Evolutionary conservation across 2,113 vertebrate genomes (phyloP).

Genomic region (Monopterus albus): DNA sequence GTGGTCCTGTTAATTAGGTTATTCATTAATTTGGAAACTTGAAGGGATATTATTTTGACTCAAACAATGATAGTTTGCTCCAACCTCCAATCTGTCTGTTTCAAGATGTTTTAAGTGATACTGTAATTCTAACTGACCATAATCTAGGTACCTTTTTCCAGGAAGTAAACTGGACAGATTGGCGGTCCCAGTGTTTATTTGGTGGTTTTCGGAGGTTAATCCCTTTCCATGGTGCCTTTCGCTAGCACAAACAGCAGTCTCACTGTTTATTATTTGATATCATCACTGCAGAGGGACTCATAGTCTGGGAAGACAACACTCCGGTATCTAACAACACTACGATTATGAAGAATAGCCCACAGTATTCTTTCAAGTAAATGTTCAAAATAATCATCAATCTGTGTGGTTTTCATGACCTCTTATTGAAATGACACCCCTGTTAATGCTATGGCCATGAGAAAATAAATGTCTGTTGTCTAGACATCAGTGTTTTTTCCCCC

Average conservation of each 20-base stretch:
- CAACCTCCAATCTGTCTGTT: constrained; percentile 27
- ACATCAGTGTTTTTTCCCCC: neutral
- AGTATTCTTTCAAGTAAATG: neutral
- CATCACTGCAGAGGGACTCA: neutral
- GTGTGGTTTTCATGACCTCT: neutral
- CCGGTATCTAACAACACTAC: neutral
- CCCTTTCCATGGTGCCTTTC: constrained; percentile 26
- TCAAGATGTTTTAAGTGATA: constrained; percentile 1
- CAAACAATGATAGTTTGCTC: constrained; percentile 13
- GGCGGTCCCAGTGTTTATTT: neutral
- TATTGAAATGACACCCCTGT: neutral
- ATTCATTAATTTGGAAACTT: constrained; percentile 23
- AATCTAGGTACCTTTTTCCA: constrained; percentile 4
- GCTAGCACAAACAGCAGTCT: neutral
- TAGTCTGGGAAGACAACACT: constrained; percentile 2
- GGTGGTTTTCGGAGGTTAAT: constrained; percentile 10
- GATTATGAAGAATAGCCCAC: neutral
- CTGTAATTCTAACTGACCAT: neutral
- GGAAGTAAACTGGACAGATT: constrained; percentile 12
- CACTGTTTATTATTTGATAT: constrained; percentile 13
- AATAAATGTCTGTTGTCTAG: neutral
- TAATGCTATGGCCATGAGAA: neutral
- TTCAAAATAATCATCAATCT: neutral
- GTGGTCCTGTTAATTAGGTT: constrained; percentile 31
- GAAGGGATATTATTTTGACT: constrained; percentile 9